These are phyloP conservation scores for Cylindroiulus punctatus DNA, from an alignment of 2,888 invertebrate species.

Conservation along the genomic window DNA sequence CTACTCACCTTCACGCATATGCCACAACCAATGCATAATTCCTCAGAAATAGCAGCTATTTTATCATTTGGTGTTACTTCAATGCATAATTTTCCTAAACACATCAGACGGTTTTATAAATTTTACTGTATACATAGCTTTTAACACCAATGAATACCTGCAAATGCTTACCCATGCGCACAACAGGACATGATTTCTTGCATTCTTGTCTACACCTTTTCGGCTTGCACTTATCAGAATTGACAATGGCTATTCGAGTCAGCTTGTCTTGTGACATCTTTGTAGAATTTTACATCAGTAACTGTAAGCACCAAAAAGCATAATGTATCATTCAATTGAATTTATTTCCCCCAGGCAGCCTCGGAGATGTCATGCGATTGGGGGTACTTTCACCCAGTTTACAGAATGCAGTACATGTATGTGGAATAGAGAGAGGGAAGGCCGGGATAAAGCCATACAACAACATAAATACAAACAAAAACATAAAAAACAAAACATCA, in stretches of 20 bases:
- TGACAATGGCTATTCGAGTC: constrained; percentile 97
- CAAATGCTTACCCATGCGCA: constrained; percentile 82
- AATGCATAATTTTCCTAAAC: constrained; percentile 87
- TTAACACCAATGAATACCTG: not conserved
- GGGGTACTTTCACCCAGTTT: too few relatives aligned
- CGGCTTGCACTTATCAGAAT: constrained; percentile 97
- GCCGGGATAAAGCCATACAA: too few relatives aligned
- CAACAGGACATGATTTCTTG: constrained; percentile 98
- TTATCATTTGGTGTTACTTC: constrained; percentile 96
- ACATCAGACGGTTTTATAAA: not conserved
- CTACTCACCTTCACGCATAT: constrained; percentile 92
- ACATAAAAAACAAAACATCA: too few relatives aligned
- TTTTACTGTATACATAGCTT: not conserved
- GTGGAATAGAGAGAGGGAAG: too few relatives aligned
- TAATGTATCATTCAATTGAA: not conserved
- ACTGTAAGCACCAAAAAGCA: not conserved
- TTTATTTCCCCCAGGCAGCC: too few relatives aligned
- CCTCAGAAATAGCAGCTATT: constrained; percentile 96
- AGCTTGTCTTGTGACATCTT: constrained; percentile 75
- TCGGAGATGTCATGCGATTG: too few relatives aligned
- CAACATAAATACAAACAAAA: too few relatives aligned
- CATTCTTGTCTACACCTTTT: constrained; percentile 99
- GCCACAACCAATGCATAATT: constrained; percentile 98
- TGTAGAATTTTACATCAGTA: not conserved
- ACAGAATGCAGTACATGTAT: too few relatives aligned